Base-by-base conservation (phyloP, 2,888 invertebrate genomes). In the Palloptera scutellata region DNA sequence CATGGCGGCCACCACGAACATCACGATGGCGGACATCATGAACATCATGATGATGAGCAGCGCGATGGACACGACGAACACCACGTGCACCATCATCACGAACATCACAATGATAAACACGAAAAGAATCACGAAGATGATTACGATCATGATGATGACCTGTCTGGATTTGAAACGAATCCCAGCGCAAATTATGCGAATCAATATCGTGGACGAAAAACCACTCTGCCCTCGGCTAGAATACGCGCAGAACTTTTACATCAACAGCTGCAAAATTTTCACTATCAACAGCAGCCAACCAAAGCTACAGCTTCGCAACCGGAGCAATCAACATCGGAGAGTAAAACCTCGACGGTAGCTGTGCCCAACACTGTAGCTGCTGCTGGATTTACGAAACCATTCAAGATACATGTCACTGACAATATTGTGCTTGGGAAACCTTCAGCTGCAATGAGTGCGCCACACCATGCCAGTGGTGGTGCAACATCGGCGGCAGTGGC, bases 251-350 rank as follows among this genome's bases (percentile, higher is more conserved):
- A 74, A 43, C 52, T 73, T 20, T 45, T 70, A 10, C 73, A 75
- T 9, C 77, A 77, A 60, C 77, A 79, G 64, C 63, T 75, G 9
- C 75, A 78, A 1, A 78, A 78, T 45, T 77, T 76, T 61, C 72
- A 73, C 8, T 75, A 71, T 54, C 67, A 72, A 52, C 68, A 70
- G 15, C 72, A 58, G 0, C 40, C 45, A 10, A 15, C 17, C 19
- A 1, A 45, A 57, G 40, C 64, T 12, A 45, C 6, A 55, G 68
- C 13, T 67, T 70, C 20, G 74, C 61, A 69, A 11, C 43, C 61
- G 15, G 53, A 43, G 13, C 65, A 74, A 52, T 67, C 72, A 5
- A 69, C 77, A 11, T 68, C 78, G 1, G 76, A 75, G 20, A 79
- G 75, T 42, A 68, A 72, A 30, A 60, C 73, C 8, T 51, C 72